Conservation (phyloP, 2,888 invertebrate genomes). For the Andrena bicolor region DNA sequence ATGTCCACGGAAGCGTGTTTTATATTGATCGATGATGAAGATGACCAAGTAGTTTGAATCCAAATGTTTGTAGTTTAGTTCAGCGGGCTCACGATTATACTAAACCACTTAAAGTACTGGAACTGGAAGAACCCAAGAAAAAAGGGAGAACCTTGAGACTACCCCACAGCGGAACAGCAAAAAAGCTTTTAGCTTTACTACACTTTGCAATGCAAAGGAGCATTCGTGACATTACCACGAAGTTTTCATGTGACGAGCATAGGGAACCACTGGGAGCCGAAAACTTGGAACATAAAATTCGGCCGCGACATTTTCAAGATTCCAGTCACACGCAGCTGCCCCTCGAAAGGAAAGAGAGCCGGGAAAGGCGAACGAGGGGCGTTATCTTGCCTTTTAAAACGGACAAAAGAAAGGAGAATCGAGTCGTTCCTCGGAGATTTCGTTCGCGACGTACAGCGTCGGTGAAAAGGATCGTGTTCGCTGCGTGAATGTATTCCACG, state of each 20-base stretch:
- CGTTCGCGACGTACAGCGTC: conserved; percentile 23
- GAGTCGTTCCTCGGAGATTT: conserved; percentile 45
- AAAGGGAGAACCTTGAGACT: too few species aligned
- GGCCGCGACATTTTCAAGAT: conserved; percentile 16
- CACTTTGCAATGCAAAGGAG: neutral
- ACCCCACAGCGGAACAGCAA: neutral
- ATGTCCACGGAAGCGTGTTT: too few species aligned
- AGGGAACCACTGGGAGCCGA: neutral
- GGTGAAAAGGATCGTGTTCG: conserved; percentile 32
- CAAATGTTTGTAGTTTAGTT: too few species aligned
- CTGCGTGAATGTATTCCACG: conserved; percentile 51
- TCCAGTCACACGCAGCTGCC: conserved; percentile 18
- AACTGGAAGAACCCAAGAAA: too few species aligned
- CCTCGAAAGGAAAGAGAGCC: neutral
- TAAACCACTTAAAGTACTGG: too few species aligned
- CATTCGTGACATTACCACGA: neutral
- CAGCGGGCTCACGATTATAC: too few species aligned
- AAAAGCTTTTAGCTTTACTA: neutral
- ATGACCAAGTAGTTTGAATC: too few species aligned
- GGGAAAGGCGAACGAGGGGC: neutral
- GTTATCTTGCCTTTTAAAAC: conserved; percentile 51
- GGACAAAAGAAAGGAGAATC: conserved; percentile 27
- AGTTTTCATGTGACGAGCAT: neutral
- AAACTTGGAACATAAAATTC: conserved; percentile 5
- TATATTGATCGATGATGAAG: too few species aligned